Evolutionary conservation across 1,140 invertebrate genomes (phyloP).

Genomic region (Hormaphis cornu): DNA sequence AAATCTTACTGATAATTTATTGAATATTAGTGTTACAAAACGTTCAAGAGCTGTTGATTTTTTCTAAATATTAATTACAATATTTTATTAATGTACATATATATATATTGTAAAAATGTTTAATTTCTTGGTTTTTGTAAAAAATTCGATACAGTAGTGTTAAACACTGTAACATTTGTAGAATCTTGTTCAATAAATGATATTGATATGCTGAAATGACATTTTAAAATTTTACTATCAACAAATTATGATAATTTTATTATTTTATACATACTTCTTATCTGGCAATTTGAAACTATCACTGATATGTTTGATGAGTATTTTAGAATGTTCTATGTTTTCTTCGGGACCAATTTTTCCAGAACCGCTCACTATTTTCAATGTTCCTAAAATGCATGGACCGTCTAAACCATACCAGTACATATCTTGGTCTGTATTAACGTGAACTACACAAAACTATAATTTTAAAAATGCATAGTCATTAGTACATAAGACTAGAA

Average conservation of each 20-base stretch:
- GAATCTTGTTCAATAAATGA: conserved; percentile 12
- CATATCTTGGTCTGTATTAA: background rate
- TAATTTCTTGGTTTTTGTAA: conserved; percentile 7
- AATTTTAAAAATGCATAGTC: background rate
- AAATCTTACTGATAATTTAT: conserved; percentile 64
- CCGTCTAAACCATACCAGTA: conserved; percentile 13
- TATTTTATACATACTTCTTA: conserved; percentile 11
- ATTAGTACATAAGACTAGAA: too few relatives aligned
- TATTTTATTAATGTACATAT: background rate
- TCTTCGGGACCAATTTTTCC: conserved; percentile 5
- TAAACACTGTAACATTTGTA: conserved; percentile 9
- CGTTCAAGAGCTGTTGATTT: conserved; percentile 56
- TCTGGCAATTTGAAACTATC: conserved; percentile 1
- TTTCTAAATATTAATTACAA: conserved; percentile 42
- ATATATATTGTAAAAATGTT: background rate
- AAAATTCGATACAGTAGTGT: conserved; percentile 16
- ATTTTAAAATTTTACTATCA: background rate
- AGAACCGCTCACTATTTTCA: background rate
- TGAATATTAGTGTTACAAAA: conserved; percentile 60
- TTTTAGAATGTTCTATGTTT: background rate
- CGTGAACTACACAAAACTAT: conserved; percentile 13
- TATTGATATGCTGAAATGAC: conserved; percentile 21
- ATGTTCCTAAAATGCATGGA: conserved; percentile 11
- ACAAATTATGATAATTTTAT: background rate
- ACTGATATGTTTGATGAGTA: conserved; percentile 1